Conservation (phyloP, 2,888 invertebrate species). For the Hipparchia sbordonii region DNA sequence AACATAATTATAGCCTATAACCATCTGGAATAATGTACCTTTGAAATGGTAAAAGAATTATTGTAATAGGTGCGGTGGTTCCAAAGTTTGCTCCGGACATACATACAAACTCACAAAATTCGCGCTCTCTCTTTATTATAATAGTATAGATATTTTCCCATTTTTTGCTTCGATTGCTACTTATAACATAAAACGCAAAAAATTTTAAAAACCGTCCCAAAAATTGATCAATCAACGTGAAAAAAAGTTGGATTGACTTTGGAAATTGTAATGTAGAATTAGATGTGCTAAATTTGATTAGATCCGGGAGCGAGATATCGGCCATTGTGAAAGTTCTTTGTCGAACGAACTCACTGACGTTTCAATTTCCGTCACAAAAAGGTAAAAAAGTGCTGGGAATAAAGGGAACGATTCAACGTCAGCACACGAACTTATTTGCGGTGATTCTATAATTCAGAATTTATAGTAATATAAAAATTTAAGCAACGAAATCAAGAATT, state of each 20-base stretch:
- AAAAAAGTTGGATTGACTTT: constrained; percentile 25
- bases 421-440: constrained; percentile 29
- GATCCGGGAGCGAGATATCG: constrained; percentile 46
- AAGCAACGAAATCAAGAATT: background rate
- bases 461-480: background rate
- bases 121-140: too few species aligned
- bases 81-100: too few species aligned
- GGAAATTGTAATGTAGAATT: constrained; percentile 38
- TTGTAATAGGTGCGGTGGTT: too few species aligned
- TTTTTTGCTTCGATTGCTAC: background rate
- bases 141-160: too few species aligned
- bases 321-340: constrained; percentile 52
- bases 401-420: constrained; percentile 38
- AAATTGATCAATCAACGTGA: constrained; percentile 21
- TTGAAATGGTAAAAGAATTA: too few species aligned
- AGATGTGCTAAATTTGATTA: constrained; percentile 46
- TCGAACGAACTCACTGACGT: constrained; percentile 53
- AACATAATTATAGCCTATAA: too few species aligned
- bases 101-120: too few species aligned
- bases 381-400: constrained; percentile 43
- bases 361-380: constrained; percentile 61
- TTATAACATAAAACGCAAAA: too few species aligned
- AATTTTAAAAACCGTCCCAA: background rate
- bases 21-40: too few species aligned
- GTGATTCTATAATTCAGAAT: constrained; percentile 22